Conservation (phyloP, 2,797 vertebrate genomes). For the Pampus argenteus region DNA sequence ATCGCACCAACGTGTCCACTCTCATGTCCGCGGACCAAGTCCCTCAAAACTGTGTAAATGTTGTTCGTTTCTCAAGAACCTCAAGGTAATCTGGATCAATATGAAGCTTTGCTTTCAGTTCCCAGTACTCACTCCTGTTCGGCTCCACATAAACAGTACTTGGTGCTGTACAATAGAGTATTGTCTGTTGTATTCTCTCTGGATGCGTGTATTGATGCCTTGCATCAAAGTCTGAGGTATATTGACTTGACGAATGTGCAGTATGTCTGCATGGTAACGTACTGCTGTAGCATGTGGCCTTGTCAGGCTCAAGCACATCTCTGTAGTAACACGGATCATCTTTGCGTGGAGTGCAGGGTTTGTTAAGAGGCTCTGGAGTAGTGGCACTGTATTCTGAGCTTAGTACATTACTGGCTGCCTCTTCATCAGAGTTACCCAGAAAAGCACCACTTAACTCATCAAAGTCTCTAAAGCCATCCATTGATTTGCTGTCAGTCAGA, state of each 20-base stretch:
- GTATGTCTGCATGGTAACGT: conserved; percentile 91
- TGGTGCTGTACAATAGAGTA: conserved; percentile 92
- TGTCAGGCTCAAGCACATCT: conserved; percentile 91
- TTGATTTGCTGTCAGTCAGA: conserved; percentile 87
- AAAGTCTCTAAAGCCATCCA: conserved; percentile 92
- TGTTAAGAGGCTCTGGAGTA: conserved; percentile 92
- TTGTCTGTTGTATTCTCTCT: conserved; percentile 92
- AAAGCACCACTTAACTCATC: conserved; percentile 93
- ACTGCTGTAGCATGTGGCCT: conserved; percentile 86
- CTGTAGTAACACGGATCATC: conserved; percentile 93
- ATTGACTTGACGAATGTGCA: conserved; percentile 87
- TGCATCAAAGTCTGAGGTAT: conserved; percentile 91
- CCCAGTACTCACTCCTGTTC: conserved; percentile 97
- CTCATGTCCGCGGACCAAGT: conserved; percentile 18
- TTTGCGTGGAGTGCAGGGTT: conserved; percentile 87
- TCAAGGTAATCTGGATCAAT: conserved; percentile 99
- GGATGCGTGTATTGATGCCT: conserved; percentile 91
- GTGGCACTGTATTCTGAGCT: conserved; percentile 92
- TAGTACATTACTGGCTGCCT: conserved; percentile 85
- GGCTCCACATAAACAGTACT: conserved; percentile 95
- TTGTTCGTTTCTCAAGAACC: conserved; percentile 99
- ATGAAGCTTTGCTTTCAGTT: conserved; percentile 98
- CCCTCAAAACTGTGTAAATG: conserved; percentile 96
- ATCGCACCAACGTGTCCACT: conserved; percentile 23
- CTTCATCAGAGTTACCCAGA: conserved; percentile 87